Conservation (phyloP, 2,797 vertebrate genomes). For the Manis crassicaudata region DNA sequence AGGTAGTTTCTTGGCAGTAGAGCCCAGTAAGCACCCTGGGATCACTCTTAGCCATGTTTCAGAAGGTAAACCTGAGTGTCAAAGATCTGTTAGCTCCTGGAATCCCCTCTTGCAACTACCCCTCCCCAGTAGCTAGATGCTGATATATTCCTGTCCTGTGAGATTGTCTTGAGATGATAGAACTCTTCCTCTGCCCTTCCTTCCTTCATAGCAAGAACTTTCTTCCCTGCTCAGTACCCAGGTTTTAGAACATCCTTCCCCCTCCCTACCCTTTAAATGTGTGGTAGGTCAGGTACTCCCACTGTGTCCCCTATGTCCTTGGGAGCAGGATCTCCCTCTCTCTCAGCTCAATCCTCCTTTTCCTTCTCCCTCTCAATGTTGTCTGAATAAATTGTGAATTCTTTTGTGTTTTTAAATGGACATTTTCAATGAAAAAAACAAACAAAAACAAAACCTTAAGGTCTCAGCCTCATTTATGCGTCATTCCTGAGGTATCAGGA, state of each 20-base stretch:
- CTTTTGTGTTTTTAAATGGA: constrained; percentile 77
- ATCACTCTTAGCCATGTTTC: constrained; percentile 11
- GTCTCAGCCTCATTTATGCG: constrained; percentile 67
- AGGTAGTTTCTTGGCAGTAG: constrained; percentile 36
- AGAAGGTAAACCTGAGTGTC: constrained; percentile 45
- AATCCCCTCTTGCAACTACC: background rate
- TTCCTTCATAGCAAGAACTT: constrained; percentile 39
- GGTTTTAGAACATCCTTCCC: background rate
- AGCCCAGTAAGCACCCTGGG: background rate
- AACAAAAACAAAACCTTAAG: background rate
- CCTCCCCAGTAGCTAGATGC: background rate
- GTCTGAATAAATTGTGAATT: constrained; percentile 75
- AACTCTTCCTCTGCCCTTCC: background rate
- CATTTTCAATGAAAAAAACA: constrained; percentile 73
- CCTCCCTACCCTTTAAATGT: background rate
- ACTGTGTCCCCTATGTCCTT: constrained; percentile 25
- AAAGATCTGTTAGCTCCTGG: constrained; percentile 13
- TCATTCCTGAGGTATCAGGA: constrained; percentile 7
- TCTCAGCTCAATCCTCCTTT: background rate
- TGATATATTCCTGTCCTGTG: constrained; percentile 22
- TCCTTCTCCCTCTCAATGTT: constrained; percentile 49
- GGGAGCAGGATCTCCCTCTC: constrained; percentile 79
- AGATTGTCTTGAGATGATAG: constrained; percentile 36
- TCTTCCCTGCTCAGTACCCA: constrained; percentile 28
- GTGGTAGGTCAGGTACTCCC: constrained; percentile 38